Evolutionary conservation across 2,113 vertebrate genomes (phyloP).

Genomic region (Oncorhynchus kisutch): DNA sequence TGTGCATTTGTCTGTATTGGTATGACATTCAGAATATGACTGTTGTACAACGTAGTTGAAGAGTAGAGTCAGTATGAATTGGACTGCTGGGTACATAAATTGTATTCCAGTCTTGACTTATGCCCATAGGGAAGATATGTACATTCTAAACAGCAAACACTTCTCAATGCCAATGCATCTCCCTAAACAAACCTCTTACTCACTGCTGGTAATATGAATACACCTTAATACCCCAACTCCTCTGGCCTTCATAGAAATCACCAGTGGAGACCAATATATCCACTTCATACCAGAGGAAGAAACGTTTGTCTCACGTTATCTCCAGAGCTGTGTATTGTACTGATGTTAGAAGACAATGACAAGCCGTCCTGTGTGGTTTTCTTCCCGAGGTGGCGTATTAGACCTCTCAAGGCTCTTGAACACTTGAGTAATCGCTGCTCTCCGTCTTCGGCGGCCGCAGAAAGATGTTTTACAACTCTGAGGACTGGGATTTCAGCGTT

Average conservation of each 20-base stretch:
- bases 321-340: background rate
- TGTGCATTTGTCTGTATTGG: background rate
- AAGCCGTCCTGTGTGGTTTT: background rate
- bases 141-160: no score
- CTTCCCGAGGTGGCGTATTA: background rate
- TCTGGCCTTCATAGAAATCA: background rate
- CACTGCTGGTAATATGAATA: background rate
- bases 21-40: no score
- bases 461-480: background rate
- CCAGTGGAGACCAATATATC: no score
- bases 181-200: no score
- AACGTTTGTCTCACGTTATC: background rate
- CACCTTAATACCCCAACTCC: background rate
- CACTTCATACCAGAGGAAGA: background rate
- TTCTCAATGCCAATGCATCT: no score
- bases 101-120: no score
- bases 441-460: background rate
- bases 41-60: background rate
- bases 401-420: background rate
- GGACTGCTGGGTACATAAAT: no score
- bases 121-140: no score
- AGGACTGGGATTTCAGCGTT: background rate
- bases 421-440: conserved; percentile 6
- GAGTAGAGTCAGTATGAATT: background rate
- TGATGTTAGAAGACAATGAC: background rate